Percentiles rank a stretch among this genome's conserved stretches.
phyloP scores from a whole-genome alignment of 2,797 vertebrate genomes.

The Hypotaenidia philippensis region DNA sequence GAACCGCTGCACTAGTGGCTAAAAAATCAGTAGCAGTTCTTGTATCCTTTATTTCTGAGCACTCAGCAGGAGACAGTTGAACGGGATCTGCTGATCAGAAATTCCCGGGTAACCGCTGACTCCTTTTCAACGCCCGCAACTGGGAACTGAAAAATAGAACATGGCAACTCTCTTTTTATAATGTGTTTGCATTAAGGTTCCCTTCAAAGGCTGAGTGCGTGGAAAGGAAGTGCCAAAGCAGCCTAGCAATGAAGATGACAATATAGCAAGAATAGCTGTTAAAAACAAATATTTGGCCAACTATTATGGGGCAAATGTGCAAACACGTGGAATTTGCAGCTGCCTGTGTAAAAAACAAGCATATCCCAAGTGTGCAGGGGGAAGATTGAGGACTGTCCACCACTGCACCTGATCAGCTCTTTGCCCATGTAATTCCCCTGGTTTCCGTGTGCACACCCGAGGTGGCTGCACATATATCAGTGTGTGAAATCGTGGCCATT shows the following conservation, averaged over 20 bases:
- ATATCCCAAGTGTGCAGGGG: fast-evolving
- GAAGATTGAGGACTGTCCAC: neutral
- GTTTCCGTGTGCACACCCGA: neutral
- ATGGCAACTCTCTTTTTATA: neutral
- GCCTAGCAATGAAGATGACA: neutral
- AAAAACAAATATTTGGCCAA: slow-evolving; percentile 16
- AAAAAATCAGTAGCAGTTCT: neutral
- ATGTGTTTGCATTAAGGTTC: neutral
- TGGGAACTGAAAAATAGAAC: neutral
- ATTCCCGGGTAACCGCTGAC: neutral
- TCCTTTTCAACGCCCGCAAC: neutral
- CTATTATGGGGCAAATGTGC: neutral
- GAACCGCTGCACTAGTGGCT: neutral
- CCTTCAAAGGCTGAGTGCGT: neutral
- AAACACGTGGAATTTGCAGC: neutral
- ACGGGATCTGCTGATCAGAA: neutral
- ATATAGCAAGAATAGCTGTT: neutral
- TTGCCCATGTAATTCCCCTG: neutral
- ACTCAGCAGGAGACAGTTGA: neutral
- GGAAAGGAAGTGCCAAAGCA: neutral
- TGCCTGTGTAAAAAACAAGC: neutral
- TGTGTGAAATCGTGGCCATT: slow-evolving; percentile 29
- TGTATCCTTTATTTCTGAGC: neutral
- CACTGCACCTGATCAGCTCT: neutral
- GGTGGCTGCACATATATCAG: slow-evolving; percentile 16